These are phyloP conservation scores for Chaetodon trifascialis DNA, from an alignment of 2,113 vertebrate genomes.

Conservation along the genomic window DNA sequence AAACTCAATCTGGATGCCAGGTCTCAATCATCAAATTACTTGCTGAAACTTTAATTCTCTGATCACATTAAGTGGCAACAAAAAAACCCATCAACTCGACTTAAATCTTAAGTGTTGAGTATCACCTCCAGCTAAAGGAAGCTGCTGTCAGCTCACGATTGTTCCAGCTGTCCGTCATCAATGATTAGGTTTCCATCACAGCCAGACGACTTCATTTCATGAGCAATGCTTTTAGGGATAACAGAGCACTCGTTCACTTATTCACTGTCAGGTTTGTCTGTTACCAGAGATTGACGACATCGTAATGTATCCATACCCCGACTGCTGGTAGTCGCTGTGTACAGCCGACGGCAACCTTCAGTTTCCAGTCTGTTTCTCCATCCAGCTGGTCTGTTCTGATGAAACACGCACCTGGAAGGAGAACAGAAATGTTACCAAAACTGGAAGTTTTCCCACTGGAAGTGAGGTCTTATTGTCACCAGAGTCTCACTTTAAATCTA, in stretches of 20 bases:
- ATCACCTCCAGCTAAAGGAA: slow-evolving; percentile 75
- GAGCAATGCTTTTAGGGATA: slow-evolving; percentile 48
- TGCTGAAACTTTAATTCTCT: slow-evolving; percentile 85
- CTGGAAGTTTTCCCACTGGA: no score
- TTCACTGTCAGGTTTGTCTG: neutral
- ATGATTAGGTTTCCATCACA: slow-evolving; percentile 65
- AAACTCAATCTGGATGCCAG: slow-evolving; percentile 69
- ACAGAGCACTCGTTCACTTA: slow-evolving; percentile 24
- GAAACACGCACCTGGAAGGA: slow-evolving; percentile 91
- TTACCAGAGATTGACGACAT: slow-evolving; percentile 23
- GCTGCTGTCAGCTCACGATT: slow-evolving; percentile 34
- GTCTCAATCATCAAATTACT: slow-evolving; percentile 71
- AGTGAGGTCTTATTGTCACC: no score
- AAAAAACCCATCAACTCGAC: slow-evolving; percentile 30
- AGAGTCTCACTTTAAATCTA: neutral
- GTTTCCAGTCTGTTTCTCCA: slow-evolving; percentile 98
- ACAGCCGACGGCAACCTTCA: slow-evolving; percentile 94
- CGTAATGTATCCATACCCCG: slow-evolving; percentile 85
- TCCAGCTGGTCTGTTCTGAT: slow-evolving; percentile 98
- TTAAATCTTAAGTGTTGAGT: slow-evolving; percentile 77
- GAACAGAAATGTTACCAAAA: neutral
- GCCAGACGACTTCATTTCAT: slow-evolving; percentile 40
- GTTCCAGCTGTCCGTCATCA: slow-evolving; percentile 49
- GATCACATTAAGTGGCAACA: slow-evolving; percentile 83
- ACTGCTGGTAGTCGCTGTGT: slow-evolving; percentile 94